Base-by-base conservation (phyloP, 2,888 invertebrate species). In the Aspidapion aeneum region DNA sequence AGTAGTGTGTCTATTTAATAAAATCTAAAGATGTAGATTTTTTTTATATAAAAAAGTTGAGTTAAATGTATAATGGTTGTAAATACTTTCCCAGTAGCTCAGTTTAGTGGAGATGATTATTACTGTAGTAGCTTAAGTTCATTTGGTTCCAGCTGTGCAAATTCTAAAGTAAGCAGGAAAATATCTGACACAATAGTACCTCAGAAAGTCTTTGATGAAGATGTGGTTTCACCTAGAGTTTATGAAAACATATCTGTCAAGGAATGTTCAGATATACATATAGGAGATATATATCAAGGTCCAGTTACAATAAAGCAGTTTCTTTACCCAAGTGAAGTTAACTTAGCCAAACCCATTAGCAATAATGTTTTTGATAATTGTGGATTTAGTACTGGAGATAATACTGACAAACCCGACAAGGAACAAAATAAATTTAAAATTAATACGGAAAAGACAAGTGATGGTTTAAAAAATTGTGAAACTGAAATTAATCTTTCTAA, bases 301-400 rank as follows among this genome's bases (percentile, higher is more conserved):
- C 90, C 90, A 56, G 90, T 91, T 17, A 89, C 87, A 35, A 90
- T 91, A 70, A 90, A 90, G 74, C 90, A 90, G 75, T 83, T 90
- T 68, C 82, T 90, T 61, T 86, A 88, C 66, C 71, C 71, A 2
- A 72, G 68, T 49, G 66, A 70, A 19, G 61, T n/a, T n/a, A n/a
- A n/a, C n/a, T n/a, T n/a, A n/a, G n/a, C n/a, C n/a, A n/a, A n/a
- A n/a, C n/a, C n/a, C n/a, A n/a, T n/a, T n/a, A n/a, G n/a, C n/a
- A n/a, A n/a, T n/a, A n/a, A n/a, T n/a, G n/a, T n/a, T n/a, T n/a
- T n/a, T n/a, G n/a, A n/a, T n/a, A n/a, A n/a, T n/a, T n/a, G n/a
- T n/a, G n/a, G n/a, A n/a, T n/a, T n/a, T n/a, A n/a, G n/a, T n/a
- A n/a, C n/a, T n/a, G n/a, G n/a, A n/a, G n/a, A n/a, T n/a, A n/a